Base-by-base conservation (phyloP, 30 jellyfish, hydroid and myxozoan genomes). In the Hydractinia symbiolongicarpus region DNA sequence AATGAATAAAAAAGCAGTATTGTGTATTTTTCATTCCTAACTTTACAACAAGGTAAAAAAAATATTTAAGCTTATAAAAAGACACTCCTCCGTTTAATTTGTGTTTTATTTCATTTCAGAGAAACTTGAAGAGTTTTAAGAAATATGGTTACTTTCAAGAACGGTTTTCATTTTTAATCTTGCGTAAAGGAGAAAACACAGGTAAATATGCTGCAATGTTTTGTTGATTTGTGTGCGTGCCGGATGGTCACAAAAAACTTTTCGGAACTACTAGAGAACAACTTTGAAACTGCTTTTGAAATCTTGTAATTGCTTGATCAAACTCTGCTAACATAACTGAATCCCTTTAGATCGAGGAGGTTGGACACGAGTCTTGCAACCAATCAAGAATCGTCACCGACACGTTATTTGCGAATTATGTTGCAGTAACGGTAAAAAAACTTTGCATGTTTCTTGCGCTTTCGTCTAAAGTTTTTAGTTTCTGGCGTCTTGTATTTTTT, bases 371-470 rank as follows among this genome's bases (percentile, higher is more conserved):
- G 67, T 91, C 17, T 81, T 91, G 72, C 84, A 87, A 13, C 95
- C 96, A 68, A 83, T 88, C 16, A 91, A 86, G 68, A 81, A 67
- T 6, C 78, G 88, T 52, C 83, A 76, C 53, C 56, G 89, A 5
- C 96, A 91, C 77, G 84, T 91, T 72, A 75, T 85, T 6, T 91
- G 98, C 81, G 96, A 91, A 67, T 20, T 91, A 13, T 91, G 98
- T 78, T 82, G 85, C 53, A 57, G 81, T 10, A 83, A 84, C 81
- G 98, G 98, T 91, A 83, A 53, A 88, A 8, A 6, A 54, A 71
- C 1, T 20, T 9, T 72, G 9, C 13, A 44, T 5, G 82, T 19
- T 1, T 73, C 4, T 30, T 30, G 44, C 44, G 44, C 44, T 1
- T 1, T 2, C 44, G 44, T 30, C 44, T 30, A 2, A 30, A 30